Conservation (phyloP, 2,113 vertebrate genomes). For the Drymodes brunneopygia region DNA sequence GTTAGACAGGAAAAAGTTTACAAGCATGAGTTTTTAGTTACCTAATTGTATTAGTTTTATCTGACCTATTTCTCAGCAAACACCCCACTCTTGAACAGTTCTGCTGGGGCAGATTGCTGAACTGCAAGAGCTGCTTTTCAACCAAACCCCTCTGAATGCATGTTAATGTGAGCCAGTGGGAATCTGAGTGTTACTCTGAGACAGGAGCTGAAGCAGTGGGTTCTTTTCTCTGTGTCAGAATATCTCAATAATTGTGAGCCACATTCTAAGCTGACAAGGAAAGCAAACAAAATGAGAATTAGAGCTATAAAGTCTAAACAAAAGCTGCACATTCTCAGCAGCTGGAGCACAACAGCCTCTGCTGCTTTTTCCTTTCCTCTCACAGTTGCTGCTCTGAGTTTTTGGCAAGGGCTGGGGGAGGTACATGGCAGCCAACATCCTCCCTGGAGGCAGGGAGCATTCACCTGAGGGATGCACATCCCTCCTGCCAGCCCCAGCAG, state of each 20-base stretch:
- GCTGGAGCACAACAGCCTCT: not conserved
- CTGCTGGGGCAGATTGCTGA: not conserved
- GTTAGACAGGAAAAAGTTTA: not conserved
- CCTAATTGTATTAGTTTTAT: not conserved
- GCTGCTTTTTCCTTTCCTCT: not conserved
- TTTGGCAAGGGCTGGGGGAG: not conserved
- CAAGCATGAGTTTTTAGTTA: not conserved
- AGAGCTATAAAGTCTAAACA: not conserved
- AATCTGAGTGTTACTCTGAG: not conserved
- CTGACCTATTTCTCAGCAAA: slow-evolving; percentile 3
- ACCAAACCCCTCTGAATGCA: not conserved
- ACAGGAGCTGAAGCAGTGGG: not conserved
- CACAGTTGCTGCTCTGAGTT: not conserved
- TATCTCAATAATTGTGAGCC: not conserved
- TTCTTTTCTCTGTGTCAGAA: not conserved
- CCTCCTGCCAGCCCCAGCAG: not conserved
- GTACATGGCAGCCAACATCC: not conserved
- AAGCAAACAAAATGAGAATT: not conserved
- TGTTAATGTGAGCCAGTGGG: not conserved
- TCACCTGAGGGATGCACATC: slow-evolving; percentile 9
- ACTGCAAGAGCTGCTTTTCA: not conserved
- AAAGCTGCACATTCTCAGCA: not conserved
- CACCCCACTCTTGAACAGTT: not conserved
- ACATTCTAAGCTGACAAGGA: not conserved
- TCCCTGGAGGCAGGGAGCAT: not conserved